Evolutionary conservation across 2,888 invertebrate species (phyloP).

Genomic region (Ormia ochracea): DNA sequence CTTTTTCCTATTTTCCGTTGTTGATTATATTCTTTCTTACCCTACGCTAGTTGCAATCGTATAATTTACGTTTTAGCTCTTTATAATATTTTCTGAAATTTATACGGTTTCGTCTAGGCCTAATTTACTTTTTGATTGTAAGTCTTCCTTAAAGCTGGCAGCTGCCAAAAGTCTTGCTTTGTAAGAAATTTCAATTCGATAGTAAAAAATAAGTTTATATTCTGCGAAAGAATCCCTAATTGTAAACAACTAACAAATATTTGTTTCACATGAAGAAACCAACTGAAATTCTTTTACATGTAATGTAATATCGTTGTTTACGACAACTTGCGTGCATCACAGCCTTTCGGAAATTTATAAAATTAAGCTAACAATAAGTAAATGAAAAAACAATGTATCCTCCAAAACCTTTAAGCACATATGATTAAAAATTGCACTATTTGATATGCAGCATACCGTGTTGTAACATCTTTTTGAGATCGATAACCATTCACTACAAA

Average conservation of each 20-base stretch:
- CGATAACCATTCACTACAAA: too few relatives aligned
- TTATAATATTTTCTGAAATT: conserved; percentile 2
- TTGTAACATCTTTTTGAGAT: too few relatives aligned
- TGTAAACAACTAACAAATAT: background rate
- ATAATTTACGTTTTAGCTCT: conserved; percentile 2
- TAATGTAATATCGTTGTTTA: too few relatives aligned
- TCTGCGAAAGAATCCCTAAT: conserved; percentile 39
- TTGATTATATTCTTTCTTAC: conserved; percentile 4
- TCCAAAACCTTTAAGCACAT: too few relatives aligned
- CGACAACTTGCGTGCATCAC: too few relatives aligned
- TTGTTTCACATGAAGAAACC: background rate
- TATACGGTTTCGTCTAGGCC: conserved; percentile 49
- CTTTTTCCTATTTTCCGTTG: background rate
- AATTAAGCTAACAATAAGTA: too few relatives aligned
- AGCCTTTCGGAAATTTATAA: too few relatives aligned
- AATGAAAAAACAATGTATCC: too few relatives aligned
- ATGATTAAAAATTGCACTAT: too few relatives aligned
- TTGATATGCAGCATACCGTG: too few relatives aligned
- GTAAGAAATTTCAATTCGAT: background rate
- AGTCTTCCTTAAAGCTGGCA: conserved; percentile 51
- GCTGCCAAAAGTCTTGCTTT: conserved; percentile 55
- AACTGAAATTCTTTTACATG: background rate
- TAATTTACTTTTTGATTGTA: conserved; percentile 38
- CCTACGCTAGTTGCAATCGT: conserved; percentile 28
- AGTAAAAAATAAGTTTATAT: conserved; percentile 28